phyloP scores from a whole-genome alignment of 2,888 invertebrate genomes.

The Coleophora deauratella region DNA sequence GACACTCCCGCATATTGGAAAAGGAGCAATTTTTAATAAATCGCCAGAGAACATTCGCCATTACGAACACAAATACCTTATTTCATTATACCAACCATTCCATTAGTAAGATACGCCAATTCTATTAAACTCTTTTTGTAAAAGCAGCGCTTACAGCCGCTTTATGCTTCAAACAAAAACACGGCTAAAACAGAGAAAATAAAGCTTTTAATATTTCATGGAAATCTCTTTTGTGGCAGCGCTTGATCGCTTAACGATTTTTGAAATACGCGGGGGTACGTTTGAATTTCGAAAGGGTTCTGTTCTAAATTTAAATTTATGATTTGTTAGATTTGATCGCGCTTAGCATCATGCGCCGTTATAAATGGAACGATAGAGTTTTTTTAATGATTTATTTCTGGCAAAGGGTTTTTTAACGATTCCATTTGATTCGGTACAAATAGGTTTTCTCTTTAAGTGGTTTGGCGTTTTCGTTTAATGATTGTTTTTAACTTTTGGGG shows the following conservation, averaged over 20 bases:
- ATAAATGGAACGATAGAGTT: slow-evolving; percentile 48
- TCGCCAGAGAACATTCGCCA: slow-evolving; percentile 44
- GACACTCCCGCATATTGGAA: slow-evolving; percentile 48
- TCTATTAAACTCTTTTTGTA: slow-evolving; percentile 12
- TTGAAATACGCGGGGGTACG: slow-evolving; percentile 43
- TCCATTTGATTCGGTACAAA: slow-evolving; percentile 36
- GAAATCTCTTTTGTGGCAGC: not conserved
- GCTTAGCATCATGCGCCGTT: slow-evolving; percentile 57
- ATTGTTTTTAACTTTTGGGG: too few relatives aligned
- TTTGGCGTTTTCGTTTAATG: not conserved
- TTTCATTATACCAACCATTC: slow-evolving; percentile 64
- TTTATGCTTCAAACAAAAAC: slow-evolving; percentile 5
- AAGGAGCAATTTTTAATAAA: slow-evolving; percentile 54
- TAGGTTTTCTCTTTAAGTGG: slow-evolving; percentile 16
- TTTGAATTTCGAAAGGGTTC: slow-evolving; percentile 32
- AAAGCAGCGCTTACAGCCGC: slow-evolving; percentile 32
- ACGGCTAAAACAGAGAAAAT: slow-evolving; percentile 3
- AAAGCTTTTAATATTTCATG: slow-evolving; percentile 14
- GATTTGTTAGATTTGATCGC: slow-evolving; percentile 71
- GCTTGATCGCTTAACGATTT: slow-evolving; percentile 21
- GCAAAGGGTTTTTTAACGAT: slow-evolving; percentile 40
- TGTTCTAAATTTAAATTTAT: slow-evolving; percentile 73
- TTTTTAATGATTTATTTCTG: slow-evolving; percentile 60
- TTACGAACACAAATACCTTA: slow-evolving; percentile 59
- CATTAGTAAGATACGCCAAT: slow-evolving; percentile 64